Evolutionary conservation across 2,888 invertebrate genomes (phyloP).

Genomic region (Zootermopsis nevadensis): DNA sequence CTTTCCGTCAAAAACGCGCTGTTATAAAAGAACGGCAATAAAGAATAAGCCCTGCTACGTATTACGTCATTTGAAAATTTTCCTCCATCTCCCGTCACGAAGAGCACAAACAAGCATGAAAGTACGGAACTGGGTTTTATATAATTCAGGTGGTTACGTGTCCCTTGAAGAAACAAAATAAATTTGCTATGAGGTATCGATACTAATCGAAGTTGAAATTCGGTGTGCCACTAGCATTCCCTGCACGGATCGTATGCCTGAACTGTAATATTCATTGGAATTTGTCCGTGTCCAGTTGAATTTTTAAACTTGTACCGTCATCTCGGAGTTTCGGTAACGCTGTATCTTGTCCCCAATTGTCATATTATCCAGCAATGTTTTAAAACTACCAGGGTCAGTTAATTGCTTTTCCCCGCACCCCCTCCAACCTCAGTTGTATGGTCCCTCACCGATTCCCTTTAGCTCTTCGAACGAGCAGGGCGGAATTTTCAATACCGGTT

Average conservation of each 20-base stretch:
- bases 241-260: background rate
- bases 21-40: too few relatives aligned
- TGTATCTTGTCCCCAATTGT: conserved; percentile 19
- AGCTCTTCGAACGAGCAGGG: conserved; percentile 14
- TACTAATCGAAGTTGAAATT: too few relatives aligned
- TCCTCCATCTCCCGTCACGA: too few relatives aligned
- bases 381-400: conserved; percentile 12
- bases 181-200: too few relatives aligned
- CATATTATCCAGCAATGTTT: conserved; percentile 16
- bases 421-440: background rate
- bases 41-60: too few relatives aligned
- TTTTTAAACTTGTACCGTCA: background rate
- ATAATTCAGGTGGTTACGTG: too few relatives aligned
- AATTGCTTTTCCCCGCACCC: conserved; percentile 4
- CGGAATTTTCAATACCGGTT: conserved; percentile 38
- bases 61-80: too few relatives aligned
- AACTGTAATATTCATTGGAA: background rate
- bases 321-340: background rate
- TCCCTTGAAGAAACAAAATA: too few relatives aligned
- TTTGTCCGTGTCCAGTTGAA: background rate
- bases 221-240: too few relatives aligned
- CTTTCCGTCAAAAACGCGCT: too few relatives aligned
- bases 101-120: too few relatives aligned
- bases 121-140: too few relatives aligned
- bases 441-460: background rate